phyloP scores from a whole-genome alignment of 2,888 invertebrate species.

The Ashinkailepas kermadecensis region DNA sequence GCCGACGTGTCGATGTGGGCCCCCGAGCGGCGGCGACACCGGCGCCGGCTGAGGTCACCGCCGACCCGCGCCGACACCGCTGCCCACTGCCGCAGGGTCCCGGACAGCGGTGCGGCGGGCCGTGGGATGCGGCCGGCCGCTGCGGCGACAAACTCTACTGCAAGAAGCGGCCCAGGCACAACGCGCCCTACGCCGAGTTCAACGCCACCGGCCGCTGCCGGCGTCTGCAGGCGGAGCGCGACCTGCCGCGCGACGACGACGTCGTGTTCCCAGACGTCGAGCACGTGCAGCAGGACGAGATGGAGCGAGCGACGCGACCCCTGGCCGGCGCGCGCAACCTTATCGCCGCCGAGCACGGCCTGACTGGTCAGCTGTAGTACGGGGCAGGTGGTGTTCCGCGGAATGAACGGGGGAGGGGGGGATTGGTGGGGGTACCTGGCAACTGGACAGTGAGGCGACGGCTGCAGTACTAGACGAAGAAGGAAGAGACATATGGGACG shows the following conservation, averaged over 20 bases:
- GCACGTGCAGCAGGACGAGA: slow-evolving; percentile 11
- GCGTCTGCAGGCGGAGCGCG: not conserved
- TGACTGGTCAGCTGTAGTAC: not conserved
- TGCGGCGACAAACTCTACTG: slow-evolving; percentile 24
- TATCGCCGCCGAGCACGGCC: not conserved
- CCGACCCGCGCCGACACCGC: not conserved
- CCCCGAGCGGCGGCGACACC: not conserved
- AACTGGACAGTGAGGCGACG: too few species aligned
- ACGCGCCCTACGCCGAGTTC: not conserved
- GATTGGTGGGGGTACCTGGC: too few species aligned
- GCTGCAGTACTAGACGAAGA: too few species aligned
- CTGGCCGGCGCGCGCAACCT: not conserved
- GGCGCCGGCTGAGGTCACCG: too few species aligned
- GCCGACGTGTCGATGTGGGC: not conserved
- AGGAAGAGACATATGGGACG: too few species aligned
- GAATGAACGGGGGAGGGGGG: too few species aligned
- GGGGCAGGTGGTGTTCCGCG: too few species aligned
- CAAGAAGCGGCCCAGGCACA: not conserved
- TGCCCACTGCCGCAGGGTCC: slow-evolving; percentile 16
- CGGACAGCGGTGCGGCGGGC: slow-evolving; percentile 24
- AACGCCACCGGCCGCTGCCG: not conserved
- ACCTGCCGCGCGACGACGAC: slow-evolving; percentile 5
- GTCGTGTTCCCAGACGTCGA: not conserved
- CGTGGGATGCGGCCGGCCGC: slow-evolving; percentile 22
- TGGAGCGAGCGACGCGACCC: not conserved